Evolutionary conservation across 2,888 invertebrate species (phyloP).

Genomic region (Coremacera marginata): DNA sequence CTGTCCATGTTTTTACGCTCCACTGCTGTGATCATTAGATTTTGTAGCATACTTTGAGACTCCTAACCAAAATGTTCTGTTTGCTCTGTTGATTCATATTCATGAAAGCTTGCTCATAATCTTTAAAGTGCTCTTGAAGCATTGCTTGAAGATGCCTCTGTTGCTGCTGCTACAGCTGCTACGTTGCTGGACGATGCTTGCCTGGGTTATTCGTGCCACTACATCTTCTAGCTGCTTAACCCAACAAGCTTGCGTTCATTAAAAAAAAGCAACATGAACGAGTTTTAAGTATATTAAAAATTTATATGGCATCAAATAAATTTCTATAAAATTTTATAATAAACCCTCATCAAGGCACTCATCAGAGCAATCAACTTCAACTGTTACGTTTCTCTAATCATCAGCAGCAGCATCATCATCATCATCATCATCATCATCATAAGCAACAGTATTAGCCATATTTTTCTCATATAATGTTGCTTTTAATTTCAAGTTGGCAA

Average conservation of each 20-base stretch:
- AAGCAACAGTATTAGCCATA: neutral
- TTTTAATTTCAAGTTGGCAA: slow-evolving; percentile 33
- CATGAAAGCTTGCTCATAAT: slow-evolving; percentile 13
- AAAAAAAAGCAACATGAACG: neutral
- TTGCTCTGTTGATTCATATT: neutral
- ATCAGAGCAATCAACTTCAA: neutral
- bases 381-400: too few relatives aligned
- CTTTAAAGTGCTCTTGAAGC: slow-evolving; percentile 14
- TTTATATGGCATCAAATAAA: neutral
- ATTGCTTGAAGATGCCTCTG: neutral
- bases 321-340: neutral
- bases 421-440: neutral
- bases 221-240: neutral
- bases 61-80: neutral
- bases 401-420: neutral
- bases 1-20: neutral
- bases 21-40: neutral
- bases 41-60: slow-evolving; percentile 24
- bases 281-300: neutral
- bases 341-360: neutral
- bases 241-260: neutral
- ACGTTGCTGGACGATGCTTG: neutral
- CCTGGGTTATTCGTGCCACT: neutral
- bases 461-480: slow-evolving; percentile 10
- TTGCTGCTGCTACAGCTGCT: neutral